phyloP scores from a whole-genome alignment of 2,888 invertebrate genomes.

The Syritta pipiens region DNA sequence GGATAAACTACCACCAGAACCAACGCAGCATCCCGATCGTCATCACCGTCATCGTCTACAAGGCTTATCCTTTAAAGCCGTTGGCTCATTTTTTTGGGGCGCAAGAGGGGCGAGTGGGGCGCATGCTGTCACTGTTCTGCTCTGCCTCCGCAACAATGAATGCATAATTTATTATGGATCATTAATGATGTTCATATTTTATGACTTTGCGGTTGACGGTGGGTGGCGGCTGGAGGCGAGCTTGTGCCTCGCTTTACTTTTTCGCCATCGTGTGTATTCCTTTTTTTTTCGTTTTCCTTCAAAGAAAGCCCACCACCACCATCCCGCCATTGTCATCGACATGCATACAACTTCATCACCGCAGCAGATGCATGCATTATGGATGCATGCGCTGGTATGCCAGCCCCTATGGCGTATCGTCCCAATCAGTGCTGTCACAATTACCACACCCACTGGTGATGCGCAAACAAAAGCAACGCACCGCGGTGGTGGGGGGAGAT shows the following conservation, averaged over 20 bases:
- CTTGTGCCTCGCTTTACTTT: constrained; percentile 28
- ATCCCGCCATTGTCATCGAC: constrained; percentile 48
- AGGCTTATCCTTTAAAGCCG: constrained; percentile 57
- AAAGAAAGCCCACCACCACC: constrained; percentile 42
- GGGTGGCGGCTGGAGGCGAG: constrained; percentile 57
- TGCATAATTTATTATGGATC: constrained; percentile 70
- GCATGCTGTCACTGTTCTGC: constrained; percentile 49
- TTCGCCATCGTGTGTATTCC: background rate
- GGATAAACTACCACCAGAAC: constrained; percentile 23
- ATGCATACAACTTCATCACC: constrained; percentile 63
- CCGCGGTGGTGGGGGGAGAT: background rate
- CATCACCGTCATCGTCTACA: constrained; percentile 42
- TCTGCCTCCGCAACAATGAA: constrained; percentile 57
- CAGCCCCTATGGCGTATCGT: constrained; percentile 54
- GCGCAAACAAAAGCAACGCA: constrained; percentile 41
- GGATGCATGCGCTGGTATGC: constrained; percentile 49
- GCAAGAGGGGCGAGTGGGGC: background rate
- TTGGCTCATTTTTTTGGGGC: constrained; percentile 5
- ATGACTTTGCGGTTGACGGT: constrained; percentile 66
- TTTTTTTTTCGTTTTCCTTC: constrained; percentile 24
- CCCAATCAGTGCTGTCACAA: constrained; percentile 66
- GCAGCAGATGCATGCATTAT: constrained; percentile 64
- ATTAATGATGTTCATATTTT: constrained; percentile 70
- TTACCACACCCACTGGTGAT: constrained; percentile 57
- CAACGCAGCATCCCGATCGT: background rate